These are phyloP conservation scores for Nymphalis polychloros DNA, from an alignment of 2,888 invertebrate genomes.

Conservation along the genomic window DNA sequence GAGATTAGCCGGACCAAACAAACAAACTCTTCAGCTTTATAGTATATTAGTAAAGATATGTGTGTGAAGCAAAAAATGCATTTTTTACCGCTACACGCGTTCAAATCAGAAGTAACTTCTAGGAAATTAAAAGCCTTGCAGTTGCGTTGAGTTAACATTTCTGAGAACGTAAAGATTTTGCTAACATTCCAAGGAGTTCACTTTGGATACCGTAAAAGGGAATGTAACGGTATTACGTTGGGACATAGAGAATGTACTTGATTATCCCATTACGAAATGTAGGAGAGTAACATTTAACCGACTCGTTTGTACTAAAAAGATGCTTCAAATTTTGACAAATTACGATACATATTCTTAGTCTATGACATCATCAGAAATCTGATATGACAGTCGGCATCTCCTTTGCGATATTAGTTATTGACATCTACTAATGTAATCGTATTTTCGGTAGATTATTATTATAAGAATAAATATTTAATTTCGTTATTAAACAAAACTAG, in stretches of 20 bases:
- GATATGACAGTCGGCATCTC: too few species aligned
- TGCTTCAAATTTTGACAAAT: not conserved
- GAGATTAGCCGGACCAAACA: too few species aligned
- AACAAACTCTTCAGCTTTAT: too few species aligned
- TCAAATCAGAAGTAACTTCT: constrained; percentile 12
- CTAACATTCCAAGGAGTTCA: constrained; percentile 24
- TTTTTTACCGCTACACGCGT: not conserved
- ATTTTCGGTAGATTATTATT: too few species aligned
- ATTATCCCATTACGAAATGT: not conserved
- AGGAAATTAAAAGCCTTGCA: constrained; percentile 22
- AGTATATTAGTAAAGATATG: too few species aligned
- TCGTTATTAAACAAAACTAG: too few species aligned
- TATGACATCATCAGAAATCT: too few species aligned
- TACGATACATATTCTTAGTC: too few species aligned
- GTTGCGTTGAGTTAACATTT: constrained; percentile 20
- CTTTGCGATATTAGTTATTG: too few species aligned
- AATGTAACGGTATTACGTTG: constrained; percentile 27
- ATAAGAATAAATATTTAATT: too few species aligned
- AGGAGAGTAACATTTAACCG: not conserved
- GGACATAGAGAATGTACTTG: constrained; percentile 11
- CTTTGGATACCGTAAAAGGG: constrained; percentile 22
- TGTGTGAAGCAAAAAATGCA: too few species aligned
- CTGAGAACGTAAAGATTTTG: constrained; percentile 33
- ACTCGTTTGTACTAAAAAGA: not conserved
- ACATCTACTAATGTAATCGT: too few species aligned